phyloP scores from a whole-genome alignment of 2,888 invertebrate genomes.

The Nemoura dubitans region DNA sequence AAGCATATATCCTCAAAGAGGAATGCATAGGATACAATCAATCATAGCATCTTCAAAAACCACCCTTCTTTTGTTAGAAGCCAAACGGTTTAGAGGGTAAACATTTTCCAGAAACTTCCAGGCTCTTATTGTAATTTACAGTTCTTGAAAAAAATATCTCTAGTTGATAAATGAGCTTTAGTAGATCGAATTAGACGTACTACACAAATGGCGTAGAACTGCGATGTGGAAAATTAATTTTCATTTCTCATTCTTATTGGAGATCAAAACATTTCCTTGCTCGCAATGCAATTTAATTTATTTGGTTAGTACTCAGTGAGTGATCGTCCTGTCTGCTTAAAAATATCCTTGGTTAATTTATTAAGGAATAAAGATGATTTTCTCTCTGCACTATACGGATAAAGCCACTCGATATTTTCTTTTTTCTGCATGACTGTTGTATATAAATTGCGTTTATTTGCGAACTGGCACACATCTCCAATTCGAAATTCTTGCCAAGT shows the following conservation, averaged over 20 bases:
- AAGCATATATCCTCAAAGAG: not conserved
- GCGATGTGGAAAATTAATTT: not conserved
- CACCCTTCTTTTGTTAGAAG: not conserved
- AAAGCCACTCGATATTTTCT: not conserved
- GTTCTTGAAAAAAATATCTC: not conserved
- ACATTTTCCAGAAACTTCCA: not conserved
- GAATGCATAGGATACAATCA: not conserved
- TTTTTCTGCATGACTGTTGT: not conserved
- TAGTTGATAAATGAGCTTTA: not conserved
- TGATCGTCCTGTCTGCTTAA: not conserved
- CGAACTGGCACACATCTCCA: not conserved
- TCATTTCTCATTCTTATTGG: not conserved
- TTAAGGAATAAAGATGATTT: not conserved
- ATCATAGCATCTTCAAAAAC: not conserved
- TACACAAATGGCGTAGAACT: not conserved
- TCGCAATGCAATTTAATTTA: not conserved
- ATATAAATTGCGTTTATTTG: not conserved
- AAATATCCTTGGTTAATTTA: not conserved
- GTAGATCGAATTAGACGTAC: not conserved
- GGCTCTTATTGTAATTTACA: not conserved
- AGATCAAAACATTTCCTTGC: not conserved
- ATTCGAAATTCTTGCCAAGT: not conserved
- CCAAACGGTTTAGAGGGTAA: not conserved
- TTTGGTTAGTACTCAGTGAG: not conserved
- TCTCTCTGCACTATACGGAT: not conserved